Evolutionary conservation across 2,888 invertebrate species (phyloP), one percentile per base, ranked within the genome.

Genomic region (Emmelina monodactyla): DNA sequence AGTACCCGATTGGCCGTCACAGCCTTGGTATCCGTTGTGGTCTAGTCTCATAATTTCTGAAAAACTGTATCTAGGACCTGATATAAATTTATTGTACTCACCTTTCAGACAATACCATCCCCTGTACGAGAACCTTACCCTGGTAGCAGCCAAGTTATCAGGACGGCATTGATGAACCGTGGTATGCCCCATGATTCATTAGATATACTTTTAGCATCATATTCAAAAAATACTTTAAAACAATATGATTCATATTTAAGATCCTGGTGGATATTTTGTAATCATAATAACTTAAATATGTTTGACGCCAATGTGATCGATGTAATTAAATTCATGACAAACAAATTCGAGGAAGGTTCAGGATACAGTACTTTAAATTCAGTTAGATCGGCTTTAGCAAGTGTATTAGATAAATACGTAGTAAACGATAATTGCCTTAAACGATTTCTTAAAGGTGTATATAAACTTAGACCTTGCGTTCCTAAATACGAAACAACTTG

Each of bases 401-500:
- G 29, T 1, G 14, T 37, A 7, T 9, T 37, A 11, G 37, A 30
- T 5, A n/a, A 25, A 7, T n/a, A 37, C 10, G 15, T 30, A 2
- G 51, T 22, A 4, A 19, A 32, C 10, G 28, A 41, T 34, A 13
- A 22, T 14, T 22, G 16, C 25, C 35, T 44, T 9, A 37, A 37
- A 29, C 32, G 40, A 15, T 44, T 44, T 19, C 22, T 41, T 14
- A 38, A 35, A 7, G 44, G 40, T 7, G 25, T 39, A 7, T 44
- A 14, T 37, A 38, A 22, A 22, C n/a, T 35, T 12, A 33, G 33
- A 16, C 25, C 38, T 4, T 16, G 33, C 5, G 2, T 9, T 4
- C 40, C 41, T 9, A 40, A 34, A 32, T 44, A 57, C 37, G 40
- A 53, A 16, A 15, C 14, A 6, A 33, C 33, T 1, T 58, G 58